These are phyloP conservation scores for Climacteris rufus DNA, from an alignment of 2,113 vertebrate species.

Conservation along the genomic window DNA sequence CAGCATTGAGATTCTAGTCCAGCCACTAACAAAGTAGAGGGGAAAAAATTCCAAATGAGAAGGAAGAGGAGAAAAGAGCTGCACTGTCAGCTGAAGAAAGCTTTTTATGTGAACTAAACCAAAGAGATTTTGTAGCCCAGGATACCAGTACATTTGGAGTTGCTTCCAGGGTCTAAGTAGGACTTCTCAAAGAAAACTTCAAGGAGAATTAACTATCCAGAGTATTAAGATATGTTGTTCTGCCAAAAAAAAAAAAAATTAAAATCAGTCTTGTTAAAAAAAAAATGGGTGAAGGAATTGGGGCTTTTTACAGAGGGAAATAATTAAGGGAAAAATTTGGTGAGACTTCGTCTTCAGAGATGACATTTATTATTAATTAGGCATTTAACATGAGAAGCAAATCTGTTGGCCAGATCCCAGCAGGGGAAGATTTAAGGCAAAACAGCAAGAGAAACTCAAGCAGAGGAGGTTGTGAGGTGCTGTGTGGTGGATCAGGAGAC, in stretches of 20 bases:
- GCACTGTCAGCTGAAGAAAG: conserved; percentile 48
- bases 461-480: neutral
- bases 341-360: neutral
- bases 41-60: conserved; percentile 15
- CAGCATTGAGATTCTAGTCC: conserved; percentile 44
- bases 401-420: neutral
- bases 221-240: neutral
- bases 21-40: conserved; percentile 21
- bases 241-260: neutral
- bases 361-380: neutral
- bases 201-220: neutral
- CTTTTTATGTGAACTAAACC: conserved; percentile 39
- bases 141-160: conserved; percentile 2
- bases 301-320: neutral
- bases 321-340: neutral
- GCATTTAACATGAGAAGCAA: neutral
- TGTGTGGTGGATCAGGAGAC: neutral
- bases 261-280: neutral
- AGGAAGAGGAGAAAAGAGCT: conserved; percentile 54
- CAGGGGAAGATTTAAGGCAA: neutral
- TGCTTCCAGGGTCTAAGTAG: neutral
- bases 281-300: neutral
- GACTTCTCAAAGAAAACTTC: conserved; percentile 5
- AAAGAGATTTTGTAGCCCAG: conserved; percentile 39
- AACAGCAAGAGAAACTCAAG: neutral